Evolutionary conservation across 2,797 vertebrate species (phyloP).

Genomic region (Gallirallus australis): DNA sequence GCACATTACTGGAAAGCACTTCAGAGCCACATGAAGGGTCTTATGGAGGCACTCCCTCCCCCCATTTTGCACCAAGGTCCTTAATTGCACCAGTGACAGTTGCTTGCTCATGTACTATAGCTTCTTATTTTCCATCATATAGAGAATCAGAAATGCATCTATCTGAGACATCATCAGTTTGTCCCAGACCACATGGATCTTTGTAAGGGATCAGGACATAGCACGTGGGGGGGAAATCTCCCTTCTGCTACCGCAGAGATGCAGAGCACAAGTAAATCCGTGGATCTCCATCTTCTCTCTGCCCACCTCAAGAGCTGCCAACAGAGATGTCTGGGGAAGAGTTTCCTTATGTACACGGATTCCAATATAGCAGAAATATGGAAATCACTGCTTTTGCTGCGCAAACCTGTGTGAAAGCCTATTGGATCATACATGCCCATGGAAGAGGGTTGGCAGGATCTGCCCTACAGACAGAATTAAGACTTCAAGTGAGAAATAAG

Average conservation of each 20-base stretch:
- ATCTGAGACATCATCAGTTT: not conserved
- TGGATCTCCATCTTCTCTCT: not conserved
- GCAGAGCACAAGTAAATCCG: not conserved
- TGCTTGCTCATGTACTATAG: not conserved
- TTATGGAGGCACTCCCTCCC: not conserved
- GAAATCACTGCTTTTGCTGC: not conserved
- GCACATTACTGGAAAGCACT: not conserved
- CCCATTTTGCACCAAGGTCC: not conserved
- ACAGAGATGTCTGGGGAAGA: not conserved
- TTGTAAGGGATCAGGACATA: not conserved
- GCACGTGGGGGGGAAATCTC: not conserved
- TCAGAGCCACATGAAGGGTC: not conserved
- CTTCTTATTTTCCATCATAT: not conserved
- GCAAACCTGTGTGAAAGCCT: not conserved
- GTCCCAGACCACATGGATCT: not conserved
- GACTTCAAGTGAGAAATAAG: conserved; percentile 6
- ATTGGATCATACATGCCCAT: not conserved
- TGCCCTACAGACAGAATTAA: conserved; percentile 32
- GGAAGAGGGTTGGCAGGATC: conserved; percentile 8
- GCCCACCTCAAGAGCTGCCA: not conserved
- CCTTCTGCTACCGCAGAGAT: not conserved
- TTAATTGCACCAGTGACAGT: not conserved
- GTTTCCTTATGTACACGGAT: not conserved
- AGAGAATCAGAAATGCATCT: not conserved
- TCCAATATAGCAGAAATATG: not conserved